Evolutionary conservation across 1,140 invertebrate genomes (phyloP).

Genomic region (Drosophila lacertosa): DNA sequence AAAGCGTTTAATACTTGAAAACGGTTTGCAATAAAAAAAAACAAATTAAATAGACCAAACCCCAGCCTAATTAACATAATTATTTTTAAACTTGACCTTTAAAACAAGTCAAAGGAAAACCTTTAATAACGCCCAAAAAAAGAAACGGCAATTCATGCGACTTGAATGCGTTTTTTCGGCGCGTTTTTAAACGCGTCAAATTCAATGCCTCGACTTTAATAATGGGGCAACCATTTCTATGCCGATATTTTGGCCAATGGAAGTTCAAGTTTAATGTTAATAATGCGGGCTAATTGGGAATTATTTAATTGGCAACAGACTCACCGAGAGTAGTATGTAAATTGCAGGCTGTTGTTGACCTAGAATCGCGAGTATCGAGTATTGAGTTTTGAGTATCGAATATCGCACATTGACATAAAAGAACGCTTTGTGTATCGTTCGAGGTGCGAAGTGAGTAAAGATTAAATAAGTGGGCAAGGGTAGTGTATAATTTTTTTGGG

Average conservation of each 20-base stretch:
- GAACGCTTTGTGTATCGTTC: slow-evolving; percentile 17
- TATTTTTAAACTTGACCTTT: slow-evolving; percentile 41
- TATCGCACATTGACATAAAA: slow-evolving; percentile 56
- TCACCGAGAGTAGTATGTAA: slow-evolving; percentile 63
- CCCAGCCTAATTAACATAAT: slow-evolving; percentile 7
- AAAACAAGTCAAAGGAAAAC: slow-evolving; percentile 13
- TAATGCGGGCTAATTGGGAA: slow-evolving; percentile 68
- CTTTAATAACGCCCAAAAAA: slow-evolving; percentile 12
- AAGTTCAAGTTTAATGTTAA: slow-evolving; percentile 77
- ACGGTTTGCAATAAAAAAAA: background rate
- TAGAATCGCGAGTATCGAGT: slow-evolving; percentile 59
- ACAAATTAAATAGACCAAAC: background rate
- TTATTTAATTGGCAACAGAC: slow-evolving; percentile 54
- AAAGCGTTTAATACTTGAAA: background rate
- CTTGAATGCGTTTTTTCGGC: slow-evolving; percentile 37
- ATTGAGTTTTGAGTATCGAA: slow-evolving; percentile 46
- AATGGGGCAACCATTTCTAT: slow-evolving; percentile 27
- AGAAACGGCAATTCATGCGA: slow-evolving; percentile 33
- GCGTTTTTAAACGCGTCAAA: slow-evolving; percentile 37
- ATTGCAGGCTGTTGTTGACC: slow-evolving; percentile 63
- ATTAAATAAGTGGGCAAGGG: slow-evolving; percentile 72
- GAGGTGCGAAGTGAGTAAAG: slow-evolving; percentile 70
- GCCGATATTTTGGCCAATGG: slow-evolving; percentile 26
- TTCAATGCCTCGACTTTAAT: slow-evolving; percentile 62
- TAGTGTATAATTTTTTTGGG: slow-evolving; percentile 64